Base-by-base conservation (phyloP, 2,113 vertebrate species). In the Labrus mixtus region DNA sequence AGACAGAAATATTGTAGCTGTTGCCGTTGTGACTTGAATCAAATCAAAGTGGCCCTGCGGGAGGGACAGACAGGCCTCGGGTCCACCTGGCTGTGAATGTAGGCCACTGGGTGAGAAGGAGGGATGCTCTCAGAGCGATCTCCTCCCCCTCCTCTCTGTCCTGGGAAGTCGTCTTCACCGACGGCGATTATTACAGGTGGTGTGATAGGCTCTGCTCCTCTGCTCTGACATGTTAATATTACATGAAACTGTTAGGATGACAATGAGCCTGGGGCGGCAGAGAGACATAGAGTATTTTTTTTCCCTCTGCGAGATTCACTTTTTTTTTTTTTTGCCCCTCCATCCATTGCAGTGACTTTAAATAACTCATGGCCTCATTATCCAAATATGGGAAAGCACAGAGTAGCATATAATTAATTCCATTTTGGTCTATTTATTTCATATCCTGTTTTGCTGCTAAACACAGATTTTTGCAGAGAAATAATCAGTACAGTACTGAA, bases 331-430 rank as follows among this genome's bases (percentile, higher is more conserved):
- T 17, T 19, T 62, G 50, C 58, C 48, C 33, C 71, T 73, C 68
- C 19, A 78, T 72, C 64, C 39, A 75, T 83, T 63, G 71, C 71
- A 68, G 62, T 55, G 65, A 84, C 89, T 91, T 92, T 79, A 92
- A 92, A 93, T 91, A 94, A 90, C 87, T 90, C 70, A 68, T 90
- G 90, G 61, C 90, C 92, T 94, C 90, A 91, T 94, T 93, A 86
- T 91, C 87, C 77, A 92, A 86, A 93, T 81, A 86, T 71, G 73
- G 68, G 72, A 73, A 84, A 62, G 83, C 82, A 87, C 71, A 79
- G 50, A 77, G 64, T 50, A 79, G 71, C 63, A 81, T 71, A 59
- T 73, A 79, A 91, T 91, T 88, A 76, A 90, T 89, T 74, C 59
- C 53, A 89, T 82, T 90, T 86, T 45, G 45, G 53, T 82, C 56